A percentile compares a stretch with the other conserved stretches of the same genome.
These are phyloP conservation scores for Gila robusta DNA, from an alignment of 2,797 vertebrate species.

Conservation along the genomic window DNA sequence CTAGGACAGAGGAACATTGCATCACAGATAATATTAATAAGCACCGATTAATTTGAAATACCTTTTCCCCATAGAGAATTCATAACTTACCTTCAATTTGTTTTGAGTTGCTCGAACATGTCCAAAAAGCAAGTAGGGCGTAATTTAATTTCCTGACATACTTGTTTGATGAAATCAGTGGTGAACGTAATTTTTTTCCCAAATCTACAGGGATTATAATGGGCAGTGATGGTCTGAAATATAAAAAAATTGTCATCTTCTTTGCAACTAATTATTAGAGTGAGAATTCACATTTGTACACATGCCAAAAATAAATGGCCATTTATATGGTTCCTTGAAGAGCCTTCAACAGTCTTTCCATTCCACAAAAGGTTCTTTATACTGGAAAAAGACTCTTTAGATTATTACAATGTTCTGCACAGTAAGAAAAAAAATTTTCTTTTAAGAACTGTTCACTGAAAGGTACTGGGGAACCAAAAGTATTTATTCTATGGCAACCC, in stretches of 20 bases:
- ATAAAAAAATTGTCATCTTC: neutral
- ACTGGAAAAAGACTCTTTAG: neutral
- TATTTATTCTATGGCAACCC: neutral
- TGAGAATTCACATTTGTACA: neutral
- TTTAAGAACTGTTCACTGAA: neutral
- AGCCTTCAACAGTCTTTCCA: too few species aligned
- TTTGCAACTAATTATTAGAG: neutral
- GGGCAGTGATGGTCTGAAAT: neutral
- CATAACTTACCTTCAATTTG: slow-evolving; percentile 19
- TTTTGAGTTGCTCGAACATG: neutral
- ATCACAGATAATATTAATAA: slow-evolving; percentile 51
- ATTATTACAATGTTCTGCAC: neutral
- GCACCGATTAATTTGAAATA: slow-evolving; percentile 12
- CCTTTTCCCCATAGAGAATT: neutral
- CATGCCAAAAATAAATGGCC: neutral
- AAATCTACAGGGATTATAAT: neutral
- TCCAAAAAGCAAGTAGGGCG: slow-evolving; percentile 27
- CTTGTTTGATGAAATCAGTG: slow-evolving; percentile 10
- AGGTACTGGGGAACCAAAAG: neutral
- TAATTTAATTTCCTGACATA: slow-evolving; percentile 24
- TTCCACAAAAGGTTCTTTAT: neutral
- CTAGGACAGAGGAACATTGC: slow-evolving; percentile 46
- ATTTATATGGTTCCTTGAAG: neutral
- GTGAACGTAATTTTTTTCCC: too few species aligned
- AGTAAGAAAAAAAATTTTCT: neutral